phyloP scores from a whole-genome alignment of 2,888 invertebrate genomes.

The Cheilosia impressa region DNA sequence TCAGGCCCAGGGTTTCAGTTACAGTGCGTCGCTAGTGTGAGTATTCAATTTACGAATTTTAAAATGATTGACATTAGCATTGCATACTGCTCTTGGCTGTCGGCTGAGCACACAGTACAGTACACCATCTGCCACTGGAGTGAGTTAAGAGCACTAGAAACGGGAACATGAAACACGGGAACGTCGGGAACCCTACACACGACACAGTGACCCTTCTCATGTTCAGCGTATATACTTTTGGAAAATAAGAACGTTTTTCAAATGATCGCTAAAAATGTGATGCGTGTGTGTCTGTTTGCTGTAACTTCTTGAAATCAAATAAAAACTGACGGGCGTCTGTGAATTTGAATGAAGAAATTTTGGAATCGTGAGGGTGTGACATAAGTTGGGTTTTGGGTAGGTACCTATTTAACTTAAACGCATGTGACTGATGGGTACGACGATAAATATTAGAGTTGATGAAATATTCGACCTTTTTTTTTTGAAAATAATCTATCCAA shows the following conservation, averaged over 20 bases:
- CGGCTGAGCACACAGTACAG: slow-evolving; percentile 29
- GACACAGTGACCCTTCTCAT: slow-evolving; percentile 45
- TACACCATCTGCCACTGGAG: slow-evolving; percentile 56
- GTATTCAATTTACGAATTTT: slow-evolving; percentile 44
- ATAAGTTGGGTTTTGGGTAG: not conserved
- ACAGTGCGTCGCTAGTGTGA: slow-evolving; percentile 18
- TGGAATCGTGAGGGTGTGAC: slow-evolving; percentile 7
- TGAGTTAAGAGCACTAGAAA: not conserved
- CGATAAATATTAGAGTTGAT: slow-evolving; percentile 18
- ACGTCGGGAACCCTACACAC: not conserved
- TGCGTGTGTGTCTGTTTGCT: not conserved
- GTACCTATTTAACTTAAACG: not conserved
- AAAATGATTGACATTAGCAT: slow-evolving; percentile 60
- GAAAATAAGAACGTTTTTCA: slow-evolving; percentile 11
- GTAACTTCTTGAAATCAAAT: slow-evolving; percentile 3
- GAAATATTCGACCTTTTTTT: slow-evolving; percentile 15
- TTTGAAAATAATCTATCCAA: not conserved
- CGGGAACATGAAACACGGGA: not conserved
- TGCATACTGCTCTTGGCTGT: slow-evolving; percentile 14
- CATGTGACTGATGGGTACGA: not conserved
- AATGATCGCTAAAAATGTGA: not conserved
- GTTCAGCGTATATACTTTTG: slow-evolving; percentile 3
- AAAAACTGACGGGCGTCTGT: slow-evolving; percentile 19
- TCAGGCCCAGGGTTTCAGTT: not conserved
- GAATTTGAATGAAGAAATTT: slow-evolving; percentile 17